A percentile compares a stretch with the other conserved stretches of the same genome.
Evolutionary conservation across 2,888 invertebrate species (phyloP).

Genomic region (Cephus runcator): DNA sequence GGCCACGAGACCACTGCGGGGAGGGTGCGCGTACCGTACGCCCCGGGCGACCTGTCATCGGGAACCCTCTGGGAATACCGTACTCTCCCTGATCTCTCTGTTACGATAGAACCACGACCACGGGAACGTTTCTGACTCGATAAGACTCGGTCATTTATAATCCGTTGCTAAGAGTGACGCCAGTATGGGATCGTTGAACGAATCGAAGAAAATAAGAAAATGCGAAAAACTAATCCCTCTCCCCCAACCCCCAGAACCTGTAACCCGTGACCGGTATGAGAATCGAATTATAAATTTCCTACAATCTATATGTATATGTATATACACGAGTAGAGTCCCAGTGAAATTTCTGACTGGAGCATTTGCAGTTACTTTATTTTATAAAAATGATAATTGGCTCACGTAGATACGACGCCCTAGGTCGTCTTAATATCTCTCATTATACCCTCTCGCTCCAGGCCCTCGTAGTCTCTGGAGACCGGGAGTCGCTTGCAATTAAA

Average conservation of each 20-base stretch:
- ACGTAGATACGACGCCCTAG: slow-evolving; percentile 46
- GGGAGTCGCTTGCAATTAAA: slow-evolving; percentile 57
- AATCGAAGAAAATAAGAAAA: slow-evolving; percentile 31
- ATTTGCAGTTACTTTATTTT: slow-evolving; percentile 20
- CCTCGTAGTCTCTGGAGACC: slow-evolving; percentile 42
- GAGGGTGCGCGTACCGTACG: slow-evolving; percentile 24
- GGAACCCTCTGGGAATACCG: slow-evolving; percentile 52
- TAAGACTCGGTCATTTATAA: slow-evolving; percentile 62
- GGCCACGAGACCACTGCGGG: slow-evolving; percentile 42
- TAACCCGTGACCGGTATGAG: neutral
- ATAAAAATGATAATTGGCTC: slow-evolving; percentile 45
- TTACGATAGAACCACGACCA: slow-evolving; percentile 51
- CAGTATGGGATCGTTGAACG: slow-evolving; percentile 24
- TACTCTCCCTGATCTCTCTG: slow-evolving; percentile 54
- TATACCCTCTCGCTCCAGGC: slow-evolving; percentile 41
- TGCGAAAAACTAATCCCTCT: slow-evolving; percentile 18
- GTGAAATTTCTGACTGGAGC: neutral
- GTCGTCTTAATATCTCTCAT: slow-evolving; percentile 57
- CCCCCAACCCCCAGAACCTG: neutral
- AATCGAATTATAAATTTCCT: neutral
- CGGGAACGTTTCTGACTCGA: slow-evolving; percentile 30
- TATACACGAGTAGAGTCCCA: neutral
- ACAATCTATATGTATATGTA: neutral
- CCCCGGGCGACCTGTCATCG: slow-evolving; percentile 54
- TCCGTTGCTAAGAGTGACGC: slow-evolving; percentile 46